A percentile compares a stretch with the other conserved stretches of the same genome.
phyloP scores from a whole-genome alignment of 2,797 vertebrate genomes.

The Betta splendens region DNA sequence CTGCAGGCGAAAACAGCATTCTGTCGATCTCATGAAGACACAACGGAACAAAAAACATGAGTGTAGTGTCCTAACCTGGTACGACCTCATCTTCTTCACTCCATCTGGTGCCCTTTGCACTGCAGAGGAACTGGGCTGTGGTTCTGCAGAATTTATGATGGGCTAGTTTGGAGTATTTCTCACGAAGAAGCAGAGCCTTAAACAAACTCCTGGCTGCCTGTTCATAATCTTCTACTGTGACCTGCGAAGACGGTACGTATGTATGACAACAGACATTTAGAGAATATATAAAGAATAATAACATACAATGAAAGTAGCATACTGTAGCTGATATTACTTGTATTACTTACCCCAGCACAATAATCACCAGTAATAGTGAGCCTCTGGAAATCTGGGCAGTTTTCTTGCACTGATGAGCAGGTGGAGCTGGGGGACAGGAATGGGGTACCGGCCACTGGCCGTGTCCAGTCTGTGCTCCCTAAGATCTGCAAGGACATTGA shows the following conservation, averaged over 20 bases:
- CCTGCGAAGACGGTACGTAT: slow-evolving; percentile 78
- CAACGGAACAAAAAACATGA: neutral
- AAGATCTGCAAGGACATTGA: slow-evolving; percentile 91
- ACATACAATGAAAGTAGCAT: neutral
- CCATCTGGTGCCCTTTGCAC: slow-evolving; percentile 80
- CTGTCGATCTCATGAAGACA: slow-evolving; percentile 16
- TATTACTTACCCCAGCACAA: slow-evolving; percentile 92
- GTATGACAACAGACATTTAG: neutral
- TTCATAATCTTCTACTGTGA: slow-evolving; percentile 96
- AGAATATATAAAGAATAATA: neutral
- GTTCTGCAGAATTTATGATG: slow-evolving; percentile 92
- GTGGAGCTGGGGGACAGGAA: slow-evolving; percentile 73
- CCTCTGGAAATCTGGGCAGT: slow-evolving; percentile 92
- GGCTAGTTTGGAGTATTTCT: slow-evolving; percentile 92
- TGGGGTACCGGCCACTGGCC: slow-evolving; percentile 58
- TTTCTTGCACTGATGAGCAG: slow-evolving; percentile 75
- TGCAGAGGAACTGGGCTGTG: slow-evolving; percentile 88
- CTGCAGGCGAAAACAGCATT: slow-evolving; percentile 67
- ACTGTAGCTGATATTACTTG: neutral
- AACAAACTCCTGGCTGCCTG: slow-evolving; percentile 91
- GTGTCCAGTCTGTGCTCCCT: slow-evolving; percentile 77
- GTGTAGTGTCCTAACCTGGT: slow-evolving; percentile 82
- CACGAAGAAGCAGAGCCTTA: slow-evolving; percentile 90
- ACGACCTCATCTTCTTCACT: slow-evolving; percentile 85
- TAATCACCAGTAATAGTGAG: slow-evolving; percentile 97